Base-by-base conservation (phyloP, 1,140 invertebrate species). In the Vanessa tameamea region DNA sequence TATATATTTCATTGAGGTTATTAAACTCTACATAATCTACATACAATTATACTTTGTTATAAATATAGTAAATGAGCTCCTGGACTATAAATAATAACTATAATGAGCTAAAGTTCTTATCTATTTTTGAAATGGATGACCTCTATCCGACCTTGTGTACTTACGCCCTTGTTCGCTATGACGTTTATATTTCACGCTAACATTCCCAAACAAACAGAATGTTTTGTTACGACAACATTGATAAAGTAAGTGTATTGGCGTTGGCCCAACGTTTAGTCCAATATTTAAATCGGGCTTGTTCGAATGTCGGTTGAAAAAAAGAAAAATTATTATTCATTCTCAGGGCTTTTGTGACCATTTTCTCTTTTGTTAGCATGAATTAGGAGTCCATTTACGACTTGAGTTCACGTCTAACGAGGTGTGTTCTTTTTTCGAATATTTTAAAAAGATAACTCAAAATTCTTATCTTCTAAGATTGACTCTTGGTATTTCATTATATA, bases 181-280 rank as follows among this genome's bases (percentile, higher is more conserved):
- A 70, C 68, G n/a, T 26, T 9, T 20, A 70, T 70, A 70, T 70
- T 70, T 70, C 51, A 70, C 55, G 57, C 68, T 16, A 70, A 70
- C 57, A 61, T 70, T 47, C 61, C 57, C 57, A 70, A 70, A 70
- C 68, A 70, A 70, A 70, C 68, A 63, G 11, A 53, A 63, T 61
- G 48, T 37, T 57, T 26, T 59, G 68, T 63, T 70, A 70, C 63
- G 57, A 50, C 68, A 70, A 61, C 68, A 70, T 63, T 59, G 47
- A 70, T 70, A 70, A 70, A 63, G 68, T 59, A 70, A 70, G 68
- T 70, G 57, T 70, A 70, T 70, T 70, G 68, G 68, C 68, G 57
- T 59, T 47, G 53, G 47, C 68, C 68, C 68, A 70, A 63, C 5
- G 20, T 48, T 57, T 59, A 43, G 67, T 63, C 47, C 43, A 61